A percentile compares a stretch with the other conserved stretches of the same genome.
phyloP scores from a whole-genome alignment of 1,140 invertebrate species.

The Campoletis sonorensis region DNA sequence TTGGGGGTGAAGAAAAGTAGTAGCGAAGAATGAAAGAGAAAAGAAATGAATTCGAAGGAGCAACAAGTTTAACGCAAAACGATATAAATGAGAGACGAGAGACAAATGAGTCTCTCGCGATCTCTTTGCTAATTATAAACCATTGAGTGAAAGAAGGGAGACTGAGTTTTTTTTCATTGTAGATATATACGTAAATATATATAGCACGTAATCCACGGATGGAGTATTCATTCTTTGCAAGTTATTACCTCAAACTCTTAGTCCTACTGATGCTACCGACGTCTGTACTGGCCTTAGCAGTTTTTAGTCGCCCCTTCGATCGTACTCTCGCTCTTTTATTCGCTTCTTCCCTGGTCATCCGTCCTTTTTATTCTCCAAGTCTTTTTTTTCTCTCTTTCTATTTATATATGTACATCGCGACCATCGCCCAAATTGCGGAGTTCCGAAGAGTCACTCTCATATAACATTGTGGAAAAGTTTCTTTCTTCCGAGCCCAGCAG shows the following conservation, averaged over 20 bases:
- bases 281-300: slow-evolving; percentile 1
- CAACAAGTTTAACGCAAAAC: slow-evolving; percentile 47
- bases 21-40: slow-evolving; percentile 13
- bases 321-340: slow-evolving; percentile 1
- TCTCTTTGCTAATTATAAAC: slow-evolving; percentile 46
- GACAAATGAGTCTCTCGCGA: slow-evolving; percentile 43
- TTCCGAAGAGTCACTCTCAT: slow-evolving; percentile 15
- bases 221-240: slow-evolving; percentile 25
- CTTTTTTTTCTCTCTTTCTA: background rate
- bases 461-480: slow-evolving; percentile 47
- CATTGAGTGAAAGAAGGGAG: slow-evolving; percentile 26
- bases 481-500: slow-evolving; percentile 44
- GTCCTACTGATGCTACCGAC: background rate
- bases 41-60: slow-evolving; percentile 36
- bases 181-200: background rate
- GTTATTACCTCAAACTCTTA: slow-evolving; percentile 36
- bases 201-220: background rate
- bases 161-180: slow-evolving; percentile 26
- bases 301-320: slow-evolving; percentile 2
- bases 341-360: background rate
- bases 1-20: background rate
- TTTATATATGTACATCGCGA: background rate
- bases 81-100: slow-evolving; percentile 42
- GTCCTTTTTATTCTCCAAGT: background rate
- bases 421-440: slow-evolving; percentile 32